A percentile compares a stretch with the other conserved stretches of the same genome.
These are phyloP conservation scores for Hypotaenidia philippensis DNA, from an alignment of 2,797 vertebrate genomes.

Conservation along the genomic window DNA sequence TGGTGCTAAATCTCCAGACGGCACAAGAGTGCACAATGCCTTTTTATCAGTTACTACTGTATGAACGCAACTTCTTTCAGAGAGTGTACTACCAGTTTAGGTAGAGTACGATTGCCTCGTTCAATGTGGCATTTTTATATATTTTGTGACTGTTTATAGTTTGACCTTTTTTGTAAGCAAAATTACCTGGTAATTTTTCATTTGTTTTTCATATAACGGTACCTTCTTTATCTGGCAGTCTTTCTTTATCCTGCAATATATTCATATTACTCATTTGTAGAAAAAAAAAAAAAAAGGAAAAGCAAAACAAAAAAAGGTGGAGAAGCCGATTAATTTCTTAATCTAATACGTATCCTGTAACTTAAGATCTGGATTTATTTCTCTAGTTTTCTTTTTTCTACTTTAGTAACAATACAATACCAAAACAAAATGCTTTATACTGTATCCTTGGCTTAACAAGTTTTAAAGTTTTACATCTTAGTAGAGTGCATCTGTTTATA, in stretches of 20 bases:
- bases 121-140: slow-evolving; percentile 99
- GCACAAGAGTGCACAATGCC: slow-evolving; percentile 92
- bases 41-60: slow-evolving; percentile 99
- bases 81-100: slow-evolving; percentile 89
- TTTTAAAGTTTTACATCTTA: slow-evolving; percentile 60
- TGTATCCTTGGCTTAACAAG: slow-evolving; percentile 79
- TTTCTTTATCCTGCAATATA: slow-evolving; percentile 81
- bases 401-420: slow-evolving; percentile 80
- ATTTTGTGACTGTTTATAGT: slow-evolving; percentile 96
- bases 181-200: slow-evolving; percentile 79
- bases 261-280: slow-evolving; percentile 79
- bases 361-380: slow-evolving; percentile 79
- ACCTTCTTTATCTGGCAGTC: slow-evolving; percentile 76
- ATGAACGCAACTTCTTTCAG: slow-evolving; percentile 78
- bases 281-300: slow-evolving; percentile 47
- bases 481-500: slow-evolving; percentile 71
- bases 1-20: slow-evolving; percentile 93
- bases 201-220: slow-evolving; percentile 80
- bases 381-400: slow-evolving; percentile 82
- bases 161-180: slow-evolving; percentile 93
- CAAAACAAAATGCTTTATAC: slow-evolving; percentile 82
- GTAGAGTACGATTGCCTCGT: slow-evolving; percentile 97
- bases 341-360: slow-evolving; percentile 74
- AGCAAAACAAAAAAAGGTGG: slow-evolving; percentile 51
- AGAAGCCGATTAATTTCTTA: slow-evolving; percentile 79